A percentile compares a stretch with the other conserved stretches of the same genome.
Evolutionary conservation across 1,140 invertebrate genomes (phyloP).

Genomic region (Panagrolaimus sp.): DNA sequence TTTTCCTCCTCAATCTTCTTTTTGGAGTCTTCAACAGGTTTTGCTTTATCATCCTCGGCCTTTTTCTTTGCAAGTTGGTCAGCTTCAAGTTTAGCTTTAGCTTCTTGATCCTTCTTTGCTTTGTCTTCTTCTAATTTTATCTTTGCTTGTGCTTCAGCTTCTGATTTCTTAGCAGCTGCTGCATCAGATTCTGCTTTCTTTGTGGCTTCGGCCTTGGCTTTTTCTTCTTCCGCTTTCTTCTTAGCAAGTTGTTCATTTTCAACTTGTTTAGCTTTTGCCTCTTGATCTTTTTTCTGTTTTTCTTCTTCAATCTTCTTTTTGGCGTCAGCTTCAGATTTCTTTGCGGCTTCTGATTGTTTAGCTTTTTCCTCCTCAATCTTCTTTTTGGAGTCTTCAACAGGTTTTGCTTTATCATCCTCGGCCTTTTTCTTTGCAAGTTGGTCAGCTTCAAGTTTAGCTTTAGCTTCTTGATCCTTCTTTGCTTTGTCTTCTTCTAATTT

Average conservation of each 20-base stretch:
- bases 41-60: too few relatives aligned
- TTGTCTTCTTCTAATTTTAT: background rate
- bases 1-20: too few relatives aligned
- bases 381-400: too few relatives aligned
- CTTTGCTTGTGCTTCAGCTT: background rate
- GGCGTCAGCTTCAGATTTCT: background rate
- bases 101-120: background rate
- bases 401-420: background rate
- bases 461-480: background rate
- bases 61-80: too few relatives aligned
- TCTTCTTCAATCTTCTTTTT: background rate
- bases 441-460: too few relatives aligned
- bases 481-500: background rate
- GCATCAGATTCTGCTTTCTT: too few relatives aligned
- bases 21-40: too few relatives aligned
- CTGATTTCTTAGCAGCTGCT: background rate
- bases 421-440: too few relatives aligned
- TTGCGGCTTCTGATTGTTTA: too few relatives aligned
- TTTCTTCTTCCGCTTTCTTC: conserved; percentile 1
- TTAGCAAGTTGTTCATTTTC: background rate
- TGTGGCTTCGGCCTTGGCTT: background rate
- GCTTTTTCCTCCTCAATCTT: background rate
- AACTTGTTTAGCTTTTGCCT: background rate
- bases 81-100: conserved; percentile 5
- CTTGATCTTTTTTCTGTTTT: too few relatives aligned